These are phyloP conservation scores for Julus scanicus DNA, from an alignment of 2,888 invertebrate species.

Conservation along the genomic window DNA sequence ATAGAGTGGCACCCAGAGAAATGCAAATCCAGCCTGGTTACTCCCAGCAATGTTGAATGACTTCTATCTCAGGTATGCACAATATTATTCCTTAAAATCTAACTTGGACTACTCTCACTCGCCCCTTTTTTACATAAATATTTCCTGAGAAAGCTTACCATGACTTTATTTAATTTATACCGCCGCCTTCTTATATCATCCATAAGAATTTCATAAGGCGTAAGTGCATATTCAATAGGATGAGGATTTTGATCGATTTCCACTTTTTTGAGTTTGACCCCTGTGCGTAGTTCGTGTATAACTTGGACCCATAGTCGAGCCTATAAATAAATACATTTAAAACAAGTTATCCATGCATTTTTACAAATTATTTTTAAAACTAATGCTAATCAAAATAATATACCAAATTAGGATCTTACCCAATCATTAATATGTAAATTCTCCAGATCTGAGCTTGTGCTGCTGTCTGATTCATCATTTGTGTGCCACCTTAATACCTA, in stretches of 20 bases:
- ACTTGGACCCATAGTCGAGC: slow-evolving; percentile 96
- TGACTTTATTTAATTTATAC: slow-evolving; percentile 84
- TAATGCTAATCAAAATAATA: background rate
- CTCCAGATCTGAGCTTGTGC: slow-evolving; percentile 72
- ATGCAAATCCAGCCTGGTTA: background rate
- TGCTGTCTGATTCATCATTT: slow-evolving; percentile 68
- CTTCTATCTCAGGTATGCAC: background rate
- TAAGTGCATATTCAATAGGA: slow-evolving; percentile 89
- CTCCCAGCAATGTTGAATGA: background rate
- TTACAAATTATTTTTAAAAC: slow-evolving; percentile 60
- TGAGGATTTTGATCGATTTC: slow-evolving; percentile 66
- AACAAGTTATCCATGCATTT: background rate
- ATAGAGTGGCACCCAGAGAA: background rate
- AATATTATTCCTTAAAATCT: no score
- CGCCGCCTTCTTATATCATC: slow-evolving; percentile 91
- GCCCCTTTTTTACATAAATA: no score
- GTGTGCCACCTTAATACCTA: slow-evolving; percentile 71
- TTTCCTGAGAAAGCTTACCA: slow-evolving; percentile 62
- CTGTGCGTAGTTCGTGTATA: slow-evolving; percentile 88
- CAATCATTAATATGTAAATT: slow-evolving; percentile 89
- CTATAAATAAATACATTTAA: slow-evolving; percentile 68
- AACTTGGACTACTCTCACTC: no score
- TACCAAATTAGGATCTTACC: slow-evolving; percentile 71
- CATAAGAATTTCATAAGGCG: slow-evolving; percentile 96
- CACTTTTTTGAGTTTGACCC: slow-evolving; percentile 92